Evolutionary conservation across 2,888 invertebrate genomes (phyloP), one percentile per base, ranked within the genome.

Genomic region (Ophion ellenae): DNA sequence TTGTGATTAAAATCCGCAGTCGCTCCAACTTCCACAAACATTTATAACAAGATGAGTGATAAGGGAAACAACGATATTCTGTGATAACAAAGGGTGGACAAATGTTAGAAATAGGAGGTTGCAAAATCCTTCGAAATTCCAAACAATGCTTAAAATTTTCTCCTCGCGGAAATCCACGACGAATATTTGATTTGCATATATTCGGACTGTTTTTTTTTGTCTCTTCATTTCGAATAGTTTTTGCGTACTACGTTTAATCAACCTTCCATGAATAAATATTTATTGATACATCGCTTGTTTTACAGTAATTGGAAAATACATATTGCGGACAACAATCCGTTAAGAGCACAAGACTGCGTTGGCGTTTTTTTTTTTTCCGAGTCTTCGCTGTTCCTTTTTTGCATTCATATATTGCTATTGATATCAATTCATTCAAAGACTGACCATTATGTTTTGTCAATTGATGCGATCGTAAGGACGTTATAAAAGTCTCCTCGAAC

Each of bases 231-330:
- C 53, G 45, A 53, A 53, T 17, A 53, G 14, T 53, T 53, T 53
- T 14, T 53, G 20, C 57, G 20, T 59, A 70, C 17, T 63, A 24
- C 69, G 76, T 83, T 75, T 9, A 53, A 61, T 79, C 45, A 71
- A 81, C 64, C 81, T 89, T 91, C 89, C 89, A 90, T 91, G 91
- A 91, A 92, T 91, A 92, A 91, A 91, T 91, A 91, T 91, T 91
- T 92, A 91, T 91, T 91, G 89, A 91, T 90, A 92, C 89, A 91
- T 90, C 89, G 90, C 87, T 91, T 90, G 90, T 90, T 90, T 84
- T 90, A 92, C 92, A 92, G 89, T 89, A 89, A 88, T 89, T 87
- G 88, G 87, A 89, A 90, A 90, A 79, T 87, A 88, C 88, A 88
- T 67, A 74, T 84, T 70, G 70, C 77, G 76, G 71, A 79, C 75